Conservation (phyloP, 1,140 invertebrate species). For the Drosophila tsacasi region DNA sequence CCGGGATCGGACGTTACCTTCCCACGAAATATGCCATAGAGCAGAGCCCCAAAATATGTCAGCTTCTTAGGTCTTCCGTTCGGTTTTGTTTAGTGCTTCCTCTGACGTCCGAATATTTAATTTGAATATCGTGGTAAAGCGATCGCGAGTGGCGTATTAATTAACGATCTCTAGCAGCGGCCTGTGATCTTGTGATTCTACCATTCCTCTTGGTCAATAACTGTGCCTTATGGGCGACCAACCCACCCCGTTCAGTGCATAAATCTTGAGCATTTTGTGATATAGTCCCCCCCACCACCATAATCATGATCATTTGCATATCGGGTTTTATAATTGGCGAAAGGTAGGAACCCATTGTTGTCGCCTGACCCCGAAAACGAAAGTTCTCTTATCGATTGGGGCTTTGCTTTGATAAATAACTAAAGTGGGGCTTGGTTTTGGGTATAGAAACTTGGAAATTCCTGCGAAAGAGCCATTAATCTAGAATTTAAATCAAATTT, state of each 20-base stretch:
- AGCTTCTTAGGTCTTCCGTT: constrained; percentile 20
- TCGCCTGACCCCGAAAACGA: constrained; percentile 46
- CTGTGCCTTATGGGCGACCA: constrained; percentile 42
- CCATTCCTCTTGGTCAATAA: constrained; percentile 33
- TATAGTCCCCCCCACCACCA: constrained; percentile 50
- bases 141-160: constrained; percentile 33
- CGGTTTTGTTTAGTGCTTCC: constrained; percentile 53
- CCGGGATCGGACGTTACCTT: constrained; percentile 63
- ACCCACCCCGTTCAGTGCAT: constrained; percentile 20
- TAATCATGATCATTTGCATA: constrained; percentile 90
- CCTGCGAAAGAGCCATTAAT: constrained; percentile 11
- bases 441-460: constrained; percentile 6
- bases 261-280: constrained; percentile 39
- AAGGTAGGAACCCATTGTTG: constrained; percentile 85
- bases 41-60: constrained; percentile 1
- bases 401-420: constrained; percentile 13
- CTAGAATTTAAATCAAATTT: neutral
- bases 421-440: neutral
- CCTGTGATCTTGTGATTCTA: constrained; percentile 54
- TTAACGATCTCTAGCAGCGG: constrained; percentile 27
- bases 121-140: constrained; percentile 62
- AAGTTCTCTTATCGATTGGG: constrained; percentile 48
- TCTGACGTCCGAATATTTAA: constrained; percentile 40
- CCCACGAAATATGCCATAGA: constrained; percentile 8
- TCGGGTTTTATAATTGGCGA: constrained; percentile 88